Evolutionary conservation across 2,888 invertebrate species (phyloP).

Genomic region (Hipparchia semele): DNA sequence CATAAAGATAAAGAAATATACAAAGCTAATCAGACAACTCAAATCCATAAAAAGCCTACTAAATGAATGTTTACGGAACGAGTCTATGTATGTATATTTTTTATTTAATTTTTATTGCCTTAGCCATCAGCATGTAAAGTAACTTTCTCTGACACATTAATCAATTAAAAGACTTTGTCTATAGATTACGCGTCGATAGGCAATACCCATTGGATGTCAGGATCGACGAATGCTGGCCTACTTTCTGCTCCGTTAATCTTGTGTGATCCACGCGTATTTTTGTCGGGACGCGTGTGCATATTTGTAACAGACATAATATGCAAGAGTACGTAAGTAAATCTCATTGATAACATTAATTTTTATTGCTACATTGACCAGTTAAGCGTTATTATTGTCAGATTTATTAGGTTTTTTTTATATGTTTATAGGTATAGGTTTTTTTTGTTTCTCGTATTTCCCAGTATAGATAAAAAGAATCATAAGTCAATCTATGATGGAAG

Average conservation of each 20-base stretch:
- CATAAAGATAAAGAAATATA: background rate
- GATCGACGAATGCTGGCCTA: conserved; percentile 41
- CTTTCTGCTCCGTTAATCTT: conserved; percentile 51
- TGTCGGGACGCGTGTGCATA: conserved; percentile 43
- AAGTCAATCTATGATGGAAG: too few species aligned
- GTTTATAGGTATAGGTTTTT: too few species aligned
- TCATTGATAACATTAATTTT: too few species aligned
- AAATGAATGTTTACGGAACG: background rate
- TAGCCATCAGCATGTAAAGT: conserved; percentile 4
- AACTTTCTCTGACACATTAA: conserved; percentile 15
- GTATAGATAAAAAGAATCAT: too few species aligned
- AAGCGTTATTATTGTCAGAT: too few species aligned
- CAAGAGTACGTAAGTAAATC: too few species aligned
- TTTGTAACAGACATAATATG: too few species aligned
- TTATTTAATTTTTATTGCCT: background rate
- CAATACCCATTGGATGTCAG: conserved; percentile 8
- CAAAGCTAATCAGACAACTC: background rate
- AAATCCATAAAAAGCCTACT: background rate
- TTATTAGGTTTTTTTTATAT: too few species aligned
- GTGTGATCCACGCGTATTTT: conserved; percentile 45
- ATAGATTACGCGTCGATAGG: conserved; percentile 24
- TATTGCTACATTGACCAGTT: too few species aligned
- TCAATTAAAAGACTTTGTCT: conserved; percentile 28
- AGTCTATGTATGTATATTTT: too few species aligned
- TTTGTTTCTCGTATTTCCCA: too few species aligned